These are phyloP conservation scores for Clinocottus analis DNA, from an alignment of 2,113 vertebrate species.

Conservation along the genomic window DNA sequence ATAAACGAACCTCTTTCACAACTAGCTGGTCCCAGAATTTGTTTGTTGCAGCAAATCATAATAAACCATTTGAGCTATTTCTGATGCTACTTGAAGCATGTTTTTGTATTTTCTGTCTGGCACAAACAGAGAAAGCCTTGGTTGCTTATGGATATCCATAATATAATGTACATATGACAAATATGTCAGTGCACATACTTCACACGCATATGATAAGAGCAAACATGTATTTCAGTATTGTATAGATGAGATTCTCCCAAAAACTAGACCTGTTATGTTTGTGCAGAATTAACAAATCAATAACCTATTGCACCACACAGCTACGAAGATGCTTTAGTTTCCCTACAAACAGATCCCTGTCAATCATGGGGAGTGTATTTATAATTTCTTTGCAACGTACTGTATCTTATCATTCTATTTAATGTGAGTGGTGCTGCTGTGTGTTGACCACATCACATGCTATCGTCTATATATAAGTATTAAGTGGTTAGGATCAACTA, in stretches of 20 bases:
- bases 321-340: neutral
- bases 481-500: neutral
- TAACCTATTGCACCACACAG: neutral
- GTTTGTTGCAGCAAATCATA: neutral
- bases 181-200: neutral
- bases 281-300: neutral
- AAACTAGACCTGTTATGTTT: neutral
- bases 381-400: neutral
- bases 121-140: neutral
- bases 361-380: neutral
- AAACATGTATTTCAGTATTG: neutral
- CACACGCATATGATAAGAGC: neutral
- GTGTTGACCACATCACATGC: neutral
- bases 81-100: neutral
- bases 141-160: neutral
- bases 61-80: neutral
- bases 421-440: neutral
- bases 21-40: neutral
- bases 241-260: neutral
- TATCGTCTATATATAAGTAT: neutral
- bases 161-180: neutral
- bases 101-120: neutral
- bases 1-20: neutral
- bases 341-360: neutral
- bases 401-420: neutral